Evolutionary conservation across 2,888 invertebrate genomes (phyloP), one percentile per base, ranked within the genome.

Genomic region (Bhutanitis thaidina): DNA sequence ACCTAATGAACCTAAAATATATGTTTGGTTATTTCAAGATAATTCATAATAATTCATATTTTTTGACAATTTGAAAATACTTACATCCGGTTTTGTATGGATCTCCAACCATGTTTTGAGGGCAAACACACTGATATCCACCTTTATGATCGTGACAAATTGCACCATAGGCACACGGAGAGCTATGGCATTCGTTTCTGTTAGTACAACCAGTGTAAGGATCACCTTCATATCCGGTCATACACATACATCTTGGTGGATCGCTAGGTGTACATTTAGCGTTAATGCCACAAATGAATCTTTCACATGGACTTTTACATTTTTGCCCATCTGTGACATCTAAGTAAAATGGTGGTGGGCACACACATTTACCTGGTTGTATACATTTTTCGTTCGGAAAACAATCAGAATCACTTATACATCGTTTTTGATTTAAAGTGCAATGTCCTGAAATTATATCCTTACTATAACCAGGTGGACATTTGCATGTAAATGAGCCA

Each of bases 261-360:
- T 97, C 96, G 53, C 94, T 94, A 0, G 96, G 95, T 1, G 95
- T 95, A 74, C 97, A 97, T 80, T 95, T 95, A 3, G 97, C 94
- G 72, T 97, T 97, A 43, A 97, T 94, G 29, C 97, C 97, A 65
- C 97, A 97, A 7, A 94, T 93, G 74, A 95, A 96, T 54, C 97
- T 91, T 77, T 97, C 96, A 74, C 97, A 97, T 7, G 97, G 97
- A 88, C 95, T 97, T 84, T 97, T 97, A 74, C 97, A 97, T 73
- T 94, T 94, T 73, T 96, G 95, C 30, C 93, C 93, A 69, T 97
- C 96, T 14, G 91, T 90, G 8, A 94, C 92, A 72, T 97, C 97
- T 27, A 94, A 92, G 77, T 96, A 97, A 83, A 94, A 97, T 0
- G 97, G 97, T 13, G 97, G 96, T 25, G 96, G 96, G 71, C 97